Conservation (phyloP, 2,113 vertebrate genomes). For the Stigmatopora nigra region DNA sequence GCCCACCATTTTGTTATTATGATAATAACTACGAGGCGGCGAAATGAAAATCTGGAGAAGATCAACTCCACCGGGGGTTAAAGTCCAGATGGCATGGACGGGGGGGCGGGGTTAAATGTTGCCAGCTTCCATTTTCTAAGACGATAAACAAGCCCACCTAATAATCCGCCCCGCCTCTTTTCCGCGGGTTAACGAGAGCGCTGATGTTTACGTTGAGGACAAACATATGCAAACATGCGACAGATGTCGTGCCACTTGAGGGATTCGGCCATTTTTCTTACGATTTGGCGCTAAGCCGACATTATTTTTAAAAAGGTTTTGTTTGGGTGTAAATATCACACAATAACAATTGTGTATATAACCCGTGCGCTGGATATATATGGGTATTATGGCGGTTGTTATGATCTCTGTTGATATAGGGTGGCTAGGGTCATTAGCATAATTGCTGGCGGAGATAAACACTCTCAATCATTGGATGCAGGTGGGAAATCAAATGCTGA, state of each 20-base stretch:
- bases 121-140: constrained; percentile 31
- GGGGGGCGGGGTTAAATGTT: constrained; percentile 53
- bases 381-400: background rate
- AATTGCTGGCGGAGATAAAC: background rate
- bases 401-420: background rate
- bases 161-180: background rate
- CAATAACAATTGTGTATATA: too few species aligned
- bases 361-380: too few species aligned
- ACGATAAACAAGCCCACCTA: constrained; percentile 46
- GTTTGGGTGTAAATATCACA: background rate
- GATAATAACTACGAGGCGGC: constrained; percentile 55
- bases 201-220: constrained; percentile 41
- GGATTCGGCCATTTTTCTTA: background rate
- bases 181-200: constrained; percentile 32
- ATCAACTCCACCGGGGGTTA: constrained; percentile 42
- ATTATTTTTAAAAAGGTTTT: too few species aligned
- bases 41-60: constrained; percentile 28
- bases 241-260: constrained; percentile 44
- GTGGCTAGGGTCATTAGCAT: background rate
- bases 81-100: constrained; percentile 45
- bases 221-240: constrained; percentile 57
- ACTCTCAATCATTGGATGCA: background rate
- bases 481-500: background rate
- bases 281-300: constrained; percentile 7
- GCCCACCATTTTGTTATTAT: constrained; percentile 29